phyloP scores from a whole-genome alignment of 2,113 vertebrate genomes.

The Rhegmatorhina hoffmannsi region DNA sequence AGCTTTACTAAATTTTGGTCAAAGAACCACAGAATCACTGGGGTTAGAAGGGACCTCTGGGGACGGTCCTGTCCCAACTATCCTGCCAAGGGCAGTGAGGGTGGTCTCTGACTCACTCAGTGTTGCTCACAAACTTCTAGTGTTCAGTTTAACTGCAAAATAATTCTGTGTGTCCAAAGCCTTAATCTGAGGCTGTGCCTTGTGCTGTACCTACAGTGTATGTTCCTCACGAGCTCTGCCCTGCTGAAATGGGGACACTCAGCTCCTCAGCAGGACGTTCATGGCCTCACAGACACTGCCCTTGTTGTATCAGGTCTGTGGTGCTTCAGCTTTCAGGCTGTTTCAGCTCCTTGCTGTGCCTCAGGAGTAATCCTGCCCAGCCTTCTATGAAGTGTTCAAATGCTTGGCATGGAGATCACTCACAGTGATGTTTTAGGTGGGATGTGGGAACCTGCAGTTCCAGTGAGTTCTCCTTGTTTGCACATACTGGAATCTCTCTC shows the following conservation, averaged over 20 bases:
- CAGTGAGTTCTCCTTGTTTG: not conserved
- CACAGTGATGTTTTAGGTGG: too few species aligned
- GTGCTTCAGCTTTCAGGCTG: not conserved
- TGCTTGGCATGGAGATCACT: too few species aligned
- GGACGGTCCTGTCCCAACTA: too few species aligned
- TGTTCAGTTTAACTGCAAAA: not conserved
- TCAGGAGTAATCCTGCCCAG: not conserved
- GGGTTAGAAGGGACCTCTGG: not conserved
- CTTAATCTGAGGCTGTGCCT: not conserved
- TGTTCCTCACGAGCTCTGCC: not conserved
- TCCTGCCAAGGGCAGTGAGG: too few species aligned
- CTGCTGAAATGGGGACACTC: not conserved
- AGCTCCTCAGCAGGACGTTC: not conserved
- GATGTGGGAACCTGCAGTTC: not conserved
- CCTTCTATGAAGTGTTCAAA: accelerated
- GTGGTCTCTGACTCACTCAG: accelerated
- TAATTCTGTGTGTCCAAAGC: accelerated
- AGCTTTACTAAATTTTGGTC: not conserved
- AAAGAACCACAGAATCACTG: too few species aligned
- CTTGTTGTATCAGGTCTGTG: accelerated
- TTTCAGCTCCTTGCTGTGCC: accelerated
- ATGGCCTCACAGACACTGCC: accelerated
- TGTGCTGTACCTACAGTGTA: accelerated
- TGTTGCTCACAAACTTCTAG: accelerated
- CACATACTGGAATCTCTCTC: accelerated